Evolutionary conservation across 2,888 invertebrate species (phyloP), one percentile per base, ranked within the genome.

Genomic region (Plagodis dolabraria): DNA sequence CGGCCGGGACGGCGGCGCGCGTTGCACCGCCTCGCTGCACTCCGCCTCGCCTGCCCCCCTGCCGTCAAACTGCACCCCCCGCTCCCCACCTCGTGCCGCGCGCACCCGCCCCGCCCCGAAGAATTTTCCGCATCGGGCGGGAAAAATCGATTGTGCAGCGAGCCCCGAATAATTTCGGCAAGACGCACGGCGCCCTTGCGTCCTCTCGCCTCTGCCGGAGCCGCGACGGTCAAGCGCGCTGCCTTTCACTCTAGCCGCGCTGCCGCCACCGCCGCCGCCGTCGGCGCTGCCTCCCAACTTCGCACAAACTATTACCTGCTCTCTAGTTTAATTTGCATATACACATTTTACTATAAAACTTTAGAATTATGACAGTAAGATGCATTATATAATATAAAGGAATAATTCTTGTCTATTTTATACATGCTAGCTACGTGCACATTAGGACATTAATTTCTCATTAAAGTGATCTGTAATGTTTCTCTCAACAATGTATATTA

Each of bases 81-180:
- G 11, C 10, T 43, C 73, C 80, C 80, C 77, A 80, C 81, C 80
- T 77, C 82, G 76, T 79, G 75, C 80, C 80, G 80, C 79, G 72
- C 83, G 76, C 85, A 80, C 86, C 90, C 87, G 87, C 88, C 85
- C 90, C 90, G 90, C 91, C 91, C 89, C 88, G 89, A 88, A 87
- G 83, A 89, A 91, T 92, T 93, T 92, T 92, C 89, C 93, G 92
- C 92, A 91, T 91, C 92, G 92, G 92, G 91, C 87, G 88, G 92
- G 92, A 92, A 92, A 92, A 92, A 93, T 93, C 93, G 93, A 93
- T 93, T 92, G 90, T 92, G 92, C 91, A 90, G 88, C 90, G 89
- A 87, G 90, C 88, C 87, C 91, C 92, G 89, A 92, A 92, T 91
- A 89, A 91, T 90, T 92, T 92, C 85, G 92, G 91, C 91, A 92